Base-by-base conservation (phyloP, 2,797 vertebrate species). In the Acanthis flammea region DNA sequence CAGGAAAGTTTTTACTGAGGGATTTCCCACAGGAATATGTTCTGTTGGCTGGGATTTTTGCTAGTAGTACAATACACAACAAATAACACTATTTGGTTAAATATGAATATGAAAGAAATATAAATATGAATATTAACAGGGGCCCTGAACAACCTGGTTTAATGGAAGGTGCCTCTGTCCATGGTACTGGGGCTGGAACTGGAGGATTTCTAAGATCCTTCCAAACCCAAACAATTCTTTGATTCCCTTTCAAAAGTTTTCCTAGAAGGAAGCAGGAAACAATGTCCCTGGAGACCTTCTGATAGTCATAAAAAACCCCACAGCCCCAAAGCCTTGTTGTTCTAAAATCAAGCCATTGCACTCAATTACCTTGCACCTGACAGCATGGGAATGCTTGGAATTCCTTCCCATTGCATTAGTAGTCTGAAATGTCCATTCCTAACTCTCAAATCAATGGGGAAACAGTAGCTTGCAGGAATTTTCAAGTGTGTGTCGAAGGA, bases 171-270 rank as follows among this genome's bases (percentile, higher is more conserved):
- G 28, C 8, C 15, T 10, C 30, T n/a, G 30, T 23, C 61, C 18
- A 0, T 35, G 41, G 18, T 0, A 30, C 7, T 5, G 10, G 5
- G 2, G 2, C 3, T 42, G 23, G 27, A 61, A 10, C 4, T 25
- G 24, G 42, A 21, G 42, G 55, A 37, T 37, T 19, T 42, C 39
- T 24, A 21, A 54, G 13, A 41, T 14, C 19, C 14, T 8, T 28
- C 25, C 19, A 19, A 81, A 25, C 23, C 3, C 31, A 42, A 55
- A 28, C 3, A 16, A n/a, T 21, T 31, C 25, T 14, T 7, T 61
- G 18, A 9, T 23, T 74, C 16, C 7, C 2, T 55, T 68, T 62
- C 13, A n/a, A 14, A 42, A 13, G 9, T 25, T 68, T 3, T 67
- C 14, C 50, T 53, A 14, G 14, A 19, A 28, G 23, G 45, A 79